Base-by-base conservation (phyloP, 2,797 vertebrate species). In the Poeciliopsis infans region DNA sequence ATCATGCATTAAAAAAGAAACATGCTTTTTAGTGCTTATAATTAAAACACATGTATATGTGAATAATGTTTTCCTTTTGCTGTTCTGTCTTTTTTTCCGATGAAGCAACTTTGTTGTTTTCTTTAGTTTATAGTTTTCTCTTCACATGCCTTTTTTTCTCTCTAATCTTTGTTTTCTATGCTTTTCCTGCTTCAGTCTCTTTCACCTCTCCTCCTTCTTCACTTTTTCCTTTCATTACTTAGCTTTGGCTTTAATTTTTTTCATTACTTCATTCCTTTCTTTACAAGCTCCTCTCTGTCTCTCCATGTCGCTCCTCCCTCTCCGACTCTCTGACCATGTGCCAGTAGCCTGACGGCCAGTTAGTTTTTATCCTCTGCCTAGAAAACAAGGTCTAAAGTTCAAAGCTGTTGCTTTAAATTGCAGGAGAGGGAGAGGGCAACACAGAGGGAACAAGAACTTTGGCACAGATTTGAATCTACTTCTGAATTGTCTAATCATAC, bases 341-440 rank as follows among this genome's bases (percentile, higher is more conserved):
- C 92, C 94, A 94, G 72, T 84, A 84, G 88, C 80, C 78, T 39
- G 81, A 87, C 81, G 79, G 91, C 79, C 83, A 76, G 83, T 91
- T 91, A 74, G 84, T 94, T 94, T 94, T 92, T 86, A 91, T 93
- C 91, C 90, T 89, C 84, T 78, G 87, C 89, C 88, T 90, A 85
- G 81, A 93, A 94, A 95, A 94, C 92, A 91, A 92, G 92, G 94
- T 95, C 93, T 90, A 93, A 94, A 94, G 95, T 95, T 95, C 92
- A 95, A 88, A 92, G 86, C 92, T 79, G 90, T 87, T 88, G 85
- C 86, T 91, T 83, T 89, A 88, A 88, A 92, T 94, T 89, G 86
- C 36, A 5, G 84, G 75, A 45, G 82, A 75, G 80, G 80, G 59
- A 81, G 83, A 77, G 83, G 75, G 72, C 76, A 86, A 61, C 77